Evolutionary conservation across 2,113 vertebrate genomes (phyloP).

Genomic region (Myrmecobius fasciatus): DNA sequence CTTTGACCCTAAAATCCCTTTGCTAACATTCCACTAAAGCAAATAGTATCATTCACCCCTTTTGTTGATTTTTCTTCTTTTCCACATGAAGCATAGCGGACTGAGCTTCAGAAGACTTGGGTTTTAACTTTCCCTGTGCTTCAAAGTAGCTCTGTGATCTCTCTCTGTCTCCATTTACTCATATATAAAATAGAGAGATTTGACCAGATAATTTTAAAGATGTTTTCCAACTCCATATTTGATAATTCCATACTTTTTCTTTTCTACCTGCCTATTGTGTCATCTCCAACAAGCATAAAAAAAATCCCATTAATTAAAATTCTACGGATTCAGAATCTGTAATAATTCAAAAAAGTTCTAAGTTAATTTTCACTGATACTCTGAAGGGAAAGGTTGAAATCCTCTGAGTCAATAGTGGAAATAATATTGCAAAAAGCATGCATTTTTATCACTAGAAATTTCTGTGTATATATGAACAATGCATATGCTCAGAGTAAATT

Average conservation of each 20-base stretch:
- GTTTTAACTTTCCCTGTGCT: neutral
- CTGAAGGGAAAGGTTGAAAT: neutral
- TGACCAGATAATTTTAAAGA: neutral
- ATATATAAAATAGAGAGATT: neutral
- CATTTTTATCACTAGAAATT: neutral
- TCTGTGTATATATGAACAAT: neutral
- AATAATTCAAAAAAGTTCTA: neutral
- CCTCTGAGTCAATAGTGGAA: neutral
- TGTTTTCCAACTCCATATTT: neutral
- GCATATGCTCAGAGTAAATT: neutral
- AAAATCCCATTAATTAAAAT: neutral
- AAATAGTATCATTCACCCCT: neutral
- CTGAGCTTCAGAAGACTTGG: neutral
- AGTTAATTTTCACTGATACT: neutral
- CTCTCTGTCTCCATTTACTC: neutral
- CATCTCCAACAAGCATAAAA: slow-evolving; percentile 1
- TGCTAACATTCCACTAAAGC: neutral
- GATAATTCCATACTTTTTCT: neutral
- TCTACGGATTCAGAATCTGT: neutral
- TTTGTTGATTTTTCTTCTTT: neutral
- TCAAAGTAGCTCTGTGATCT: neutral
- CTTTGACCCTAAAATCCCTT: neutral
- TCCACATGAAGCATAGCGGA: neutral
- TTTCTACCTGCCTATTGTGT: neutral
- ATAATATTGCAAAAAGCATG: neutral